Percentiles rank a stretch among this genome's conserved stretches.
These are phyloP conservation scores for Solenopsis invicta DNA, from an alignment of 1,140 invertebrate species.

Conservation along the genomic window DNA sequence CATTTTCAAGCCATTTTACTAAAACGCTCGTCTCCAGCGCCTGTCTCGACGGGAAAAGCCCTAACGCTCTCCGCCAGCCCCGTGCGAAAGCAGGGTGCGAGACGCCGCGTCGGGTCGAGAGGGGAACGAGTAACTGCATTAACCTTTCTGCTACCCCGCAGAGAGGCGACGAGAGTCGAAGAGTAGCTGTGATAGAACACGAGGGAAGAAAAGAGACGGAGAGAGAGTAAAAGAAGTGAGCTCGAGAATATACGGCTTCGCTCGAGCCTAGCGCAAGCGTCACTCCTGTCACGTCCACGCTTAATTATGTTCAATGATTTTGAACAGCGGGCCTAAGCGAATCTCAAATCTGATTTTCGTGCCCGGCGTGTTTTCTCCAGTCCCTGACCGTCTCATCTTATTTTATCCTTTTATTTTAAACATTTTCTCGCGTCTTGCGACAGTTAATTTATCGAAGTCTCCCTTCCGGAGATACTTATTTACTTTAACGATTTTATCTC, in stretches of 20 bases:
- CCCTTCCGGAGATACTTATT: background rate
- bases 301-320: constrained; percentile 86
- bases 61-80: constrained; percentile 78
- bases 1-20: constrained; percentile 86
- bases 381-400: background rate
- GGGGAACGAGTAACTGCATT: constrained; percentile 84
- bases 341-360: constrained; percentile 84
- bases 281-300: constrained; percentile 80
- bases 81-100: constrained; percentile 68
- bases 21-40: constrained; percentile 81
- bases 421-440: background rate
- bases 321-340: constrained; percentile 84
- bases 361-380: constrained; percentile 38
- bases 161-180: constrained; percentile 64
- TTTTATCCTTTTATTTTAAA: constrained; percentile 25
- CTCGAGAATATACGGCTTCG: constrained; percentile 4
- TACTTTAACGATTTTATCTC: background rate
- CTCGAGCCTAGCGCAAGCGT: constrained; percentile 26
- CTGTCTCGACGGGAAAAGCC: constrained; percentile 79
- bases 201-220: constrained; percentile 32
- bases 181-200: constrained; percentile 40
- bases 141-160: constrained; percentile 84
- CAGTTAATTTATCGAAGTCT: background rate
- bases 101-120: constrained; percentile 71
- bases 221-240: constrained; percentile 13